Percentiles rank a stretch among this genome's conserved stretches.
These are phyloP conservation scores for Dromaius novaehollandiae DNA, from an alignment of 2,113 vertebrate genomes.

Conservation along the genomic window DNA sequence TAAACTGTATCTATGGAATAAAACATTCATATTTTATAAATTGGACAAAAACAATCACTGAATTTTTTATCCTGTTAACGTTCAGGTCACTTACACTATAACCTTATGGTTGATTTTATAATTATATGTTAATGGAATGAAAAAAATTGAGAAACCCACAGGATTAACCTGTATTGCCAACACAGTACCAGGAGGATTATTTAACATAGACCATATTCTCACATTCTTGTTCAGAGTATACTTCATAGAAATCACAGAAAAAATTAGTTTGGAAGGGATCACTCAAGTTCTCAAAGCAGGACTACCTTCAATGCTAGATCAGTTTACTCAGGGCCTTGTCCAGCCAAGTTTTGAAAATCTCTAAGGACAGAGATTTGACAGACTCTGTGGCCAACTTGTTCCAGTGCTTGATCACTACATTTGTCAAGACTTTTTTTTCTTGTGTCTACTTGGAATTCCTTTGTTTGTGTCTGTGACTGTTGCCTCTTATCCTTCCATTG, in stretches of 20 bases:
- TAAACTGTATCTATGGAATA: neutral
- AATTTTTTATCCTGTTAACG: neutral
- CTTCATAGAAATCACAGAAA: neutral
- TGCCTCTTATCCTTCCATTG: neutral
- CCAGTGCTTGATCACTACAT: neutral
- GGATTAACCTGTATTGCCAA: neutral
- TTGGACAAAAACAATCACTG: neutral
- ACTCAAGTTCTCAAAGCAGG: neutral
- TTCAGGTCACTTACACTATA: neutral
- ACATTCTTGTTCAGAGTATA: neutral
- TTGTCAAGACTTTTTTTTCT: neutral
- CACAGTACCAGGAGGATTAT: neutral
- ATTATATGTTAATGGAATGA: neutral
- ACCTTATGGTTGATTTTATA: neutral
- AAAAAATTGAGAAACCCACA: neutral
- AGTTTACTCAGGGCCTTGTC: neutral
- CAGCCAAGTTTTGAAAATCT: neutral
- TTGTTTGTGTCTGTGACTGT: neutral
- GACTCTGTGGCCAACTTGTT: fast-evolving
- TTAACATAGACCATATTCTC: neutral
- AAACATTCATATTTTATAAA: neutral
- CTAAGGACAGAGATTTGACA: neutral
- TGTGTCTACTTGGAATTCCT: neutral
- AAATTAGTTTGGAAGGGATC: neutral
- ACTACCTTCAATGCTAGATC: neutral